Conservation (phyloP, 2,113 vertebrate species). For the Prunella himalayana region DNA sequence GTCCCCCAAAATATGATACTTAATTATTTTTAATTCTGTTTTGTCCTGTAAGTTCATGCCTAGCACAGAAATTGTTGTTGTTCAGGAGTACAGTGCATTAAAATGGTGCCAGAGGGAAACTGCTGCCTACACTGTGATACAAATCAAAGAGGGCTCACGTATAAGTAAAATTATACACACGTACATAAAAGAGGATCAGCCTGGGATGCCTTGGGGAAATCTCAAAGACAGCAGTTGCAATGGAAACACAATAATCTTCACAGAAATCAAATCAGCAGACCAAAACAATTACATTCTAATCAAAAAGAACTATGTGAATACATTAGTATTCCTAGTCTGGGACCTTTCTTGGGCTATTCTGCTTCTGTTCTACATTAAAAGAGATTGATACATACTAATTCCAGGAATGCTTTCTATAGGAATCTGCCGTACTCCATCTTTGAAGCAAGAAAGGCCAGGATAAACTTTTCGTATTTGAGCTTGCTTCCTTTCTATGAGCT, state of each 20-base stretch:
- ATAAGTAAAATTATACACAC: background rate
- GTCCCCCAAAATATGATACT: background rate
- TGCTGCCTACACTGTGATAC: background rate
- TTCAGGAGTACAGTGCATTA: background rate
- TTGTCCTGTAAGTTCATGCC: background rate
- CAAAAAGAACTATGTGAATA: background rate
- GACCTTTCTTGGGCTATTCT: background rate
- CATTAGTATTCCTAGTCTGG: background rate
- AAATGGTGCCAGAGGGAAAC: background rate
- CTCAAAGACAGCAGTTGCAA: background rate
- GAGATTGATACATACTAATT: conserved; percentile 85
- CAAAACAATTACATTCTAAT: background rate
- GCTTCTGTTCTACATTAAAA: background rate
- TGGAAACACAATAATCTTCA: background rate
- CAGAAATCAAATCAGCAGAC: background rate
- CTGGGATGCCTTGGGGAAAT: background rate
- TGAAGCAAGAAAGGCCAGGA: conserved; percentile 98
- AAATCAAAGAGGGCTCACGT: background rate
- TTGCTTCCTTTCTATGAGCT: conserved; percentile 97
- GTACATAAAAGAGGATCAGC: background rate
- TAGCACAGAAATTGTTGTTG: background rate
- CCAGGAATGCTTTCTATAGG: conserved; percentile 98
- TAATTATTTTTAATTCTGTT: background rate
- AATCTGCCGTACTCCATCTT: conserved; percentile 97
- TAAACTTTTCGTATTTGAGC: conserved; percentile 98